Percentiles rank a stretch among this genome's conserved stretches.
Conservation (phyloP, 2,797 vertebrate genomes). For the Poeciliopsis gracilis region DNA sequence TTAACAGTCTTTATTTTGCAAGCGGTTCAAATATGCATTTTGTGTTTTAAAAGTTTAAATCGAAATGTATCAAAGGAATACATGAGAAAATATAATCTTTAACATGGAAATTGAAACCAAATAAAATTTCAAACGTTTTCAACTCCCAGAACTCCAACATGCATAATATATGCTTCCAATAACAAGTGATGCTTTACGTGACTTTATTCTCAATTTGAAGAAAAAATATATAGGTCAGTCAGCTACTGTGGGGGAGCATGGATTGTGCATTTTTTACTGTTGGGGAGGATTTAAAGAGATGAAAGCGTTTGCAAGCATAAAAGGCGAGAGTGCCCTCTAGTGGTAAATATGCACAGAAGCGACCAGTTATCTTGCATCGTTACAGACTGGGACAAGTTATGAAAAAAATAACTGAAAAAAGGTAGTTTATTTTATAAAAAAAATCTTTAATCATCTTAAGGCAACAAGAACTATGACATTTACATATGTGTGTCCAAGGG, state of each 20-base stretch:
- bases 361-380: not conserved
- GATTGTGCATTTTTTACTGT: not conserved
- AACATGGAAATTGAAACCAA: not conserved
- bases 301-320: not conserved
- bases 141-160: not conserved
- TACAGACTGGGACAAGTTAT: not conserved
- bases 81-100: not conserved
- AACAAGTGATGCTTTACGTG: not conserved
- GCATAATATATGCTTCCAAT: not conserved
- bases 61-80: not conserved
- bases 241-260: not conserved
- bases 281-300: slow-evolving; percentile 13
- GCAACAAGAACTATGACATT: not conserved
- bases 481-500: slow-evolving; percentile 7
- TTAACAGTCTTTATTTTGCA: not conserved
- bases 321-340: slow-evolving; percentile 62
- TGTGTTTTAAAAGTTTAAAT: not conserved
- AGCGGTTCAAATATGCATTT: not conserved
- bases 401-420: not conserved
- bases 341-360: slow-evolving; percentile 29
- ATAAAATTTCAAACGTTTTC: not conserved
- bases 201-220: slow-evolving; percentile 13
- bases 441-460: slow-evolving; percentile 13
- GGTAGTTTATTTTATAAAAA: slow-evolving; percentile 24
- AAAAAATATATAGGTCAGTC: slow-evolving; percentile 7